These are phyloP conservation scores for Todus mexicanus DNA, from an alignment of 2,797 vertebrate genomes.

Conservation along the genomic window DNA sequence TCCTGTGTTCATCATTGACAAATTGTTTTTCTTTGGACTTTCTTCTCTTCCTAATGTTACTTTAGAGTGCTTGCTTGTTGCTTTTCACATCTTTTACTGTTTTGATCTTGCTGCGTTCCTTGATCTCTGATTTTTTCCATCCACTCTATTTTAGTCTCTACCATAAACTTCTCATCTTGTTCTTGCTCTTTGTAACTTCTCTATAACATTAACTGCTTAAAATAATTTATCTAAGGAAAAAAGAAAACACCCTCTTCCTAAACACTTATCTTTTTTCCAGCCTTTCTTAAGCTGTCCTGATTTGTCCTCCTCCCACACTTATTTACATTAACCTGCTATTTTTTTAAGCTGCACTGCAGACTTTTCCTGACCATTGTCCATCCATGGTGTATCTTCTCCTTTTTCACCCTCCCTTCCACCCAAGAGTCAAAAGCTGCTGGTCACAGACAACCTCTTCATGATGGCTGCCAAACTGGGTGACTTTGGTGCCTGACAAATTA, in stretches of 20 bases:
- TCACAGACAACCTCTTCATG: rapidly evolving
- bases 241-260: background rate
- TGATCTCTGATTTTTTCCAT: background rate
- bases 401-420: background rate
- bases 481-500: background rate
- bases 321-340: background rate
- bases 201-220: background rate
- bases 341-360: background rate
- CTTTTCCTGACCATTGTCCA: background rate
- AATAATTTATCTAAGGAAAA: background rate
- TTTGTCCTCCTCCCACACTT: background rate
- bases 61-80: background rate
- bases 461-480: background rate
- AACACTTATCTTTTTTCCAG: background rate
- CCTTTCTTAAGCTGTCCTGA: background rate
- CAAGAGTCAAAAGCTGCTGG: background rate
- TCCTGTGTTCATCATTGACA: background rate
- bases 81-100: background rate
- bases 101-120: background rate
- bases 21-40: background rate
- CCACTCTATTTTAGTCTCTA: background rate
- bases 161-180: background rate
- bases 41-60: background rate
- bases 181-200: background rate
- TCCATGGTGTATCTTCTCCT: background rate